phyloP scores from a whole-genome alignment of 2,797 vertebrate species.

The Neopelma chrysocephalum region DNA sequence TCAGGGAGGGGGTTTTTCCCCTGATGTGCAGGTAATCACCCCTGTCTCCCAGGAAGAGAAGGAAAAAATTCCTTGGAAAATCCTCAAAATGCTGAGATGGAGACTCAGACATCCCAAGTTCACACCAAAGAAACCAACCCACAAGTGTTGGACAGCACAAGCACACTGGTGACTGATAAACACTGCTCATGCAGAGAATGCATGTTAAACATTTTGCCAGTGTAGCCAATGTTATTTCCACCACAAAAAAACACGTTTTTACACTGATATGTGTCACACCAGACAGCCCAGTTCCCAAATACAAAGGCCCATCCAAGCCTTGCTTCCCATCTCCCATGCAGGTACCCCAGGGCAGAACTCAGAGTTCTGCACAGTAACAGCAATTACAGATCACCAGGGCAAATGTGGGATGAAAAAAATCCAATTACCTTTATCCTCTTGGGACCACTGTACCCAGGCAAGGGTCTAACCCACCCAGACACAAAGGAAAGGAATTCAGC shows the following conservation, averaged over 20 bases:
- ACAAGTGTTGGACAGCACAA: no score
- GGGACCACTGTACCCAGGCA: neutral
- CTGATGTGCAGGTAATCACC: neutral
- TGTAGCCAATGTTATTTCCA: neutral
- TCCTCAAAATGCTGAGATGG: neutral
- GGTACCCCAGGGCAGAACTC: neutral
- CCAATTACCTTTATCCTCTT: neutral
- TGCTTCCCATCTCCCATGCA: neutral
- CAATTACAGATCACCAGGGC: neutral
- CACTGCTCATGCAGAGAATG: fast-evolving
- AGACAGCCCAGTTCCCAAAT: neutral
- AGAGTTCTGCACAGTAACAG: neutral
- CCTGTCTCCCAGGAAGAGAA: neutral
- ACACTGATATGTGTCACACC: neutral
- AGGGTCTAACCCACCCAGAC: neutral
- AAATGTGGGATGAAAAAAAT: neutral
- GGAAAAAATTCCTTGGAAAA: neutral
- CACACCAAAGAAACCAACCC: no score
- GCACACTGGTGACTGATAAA: no score
- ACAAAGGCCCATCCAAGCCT: neutral
- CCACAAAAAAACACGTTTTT: neutral
- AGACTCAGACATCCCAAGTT: neutral
- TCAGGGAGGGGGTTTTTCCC: neutral
- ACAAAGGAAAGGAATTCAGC: neutral
- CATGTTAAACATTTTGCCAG: neutral